phyloP scores from a whole-genome alignment of 2,797 vertebrate species.

The Mormyrus proboscirostris region DNA sequence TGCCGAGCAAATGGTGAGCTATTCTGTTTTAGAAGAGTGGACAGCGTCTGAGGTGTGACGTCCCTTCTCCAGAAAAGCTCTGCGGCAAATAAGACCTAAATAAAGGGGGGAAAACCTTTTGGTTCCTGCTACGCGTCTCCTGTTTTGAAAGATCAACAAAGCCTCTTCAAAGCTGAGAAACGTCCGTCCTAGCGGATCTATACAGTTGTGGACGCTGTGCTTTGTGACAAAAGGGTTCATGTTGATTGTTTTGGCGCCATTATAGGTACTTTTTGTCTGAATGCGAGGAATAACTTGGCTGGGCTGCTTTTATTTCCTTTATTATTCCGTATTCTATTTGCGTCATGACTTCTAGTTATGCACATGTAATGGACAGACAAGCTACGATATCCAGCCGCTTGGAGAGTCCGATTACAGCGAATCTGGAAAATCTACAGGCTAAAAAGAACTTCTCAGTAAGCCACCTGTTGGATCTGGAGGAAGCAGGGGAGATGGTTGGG shows the following conservation, averaged over 20 bases:
- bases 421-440: constrained; percentile 87
- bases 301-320: constrained; percentile 26
- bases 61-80: constrained; percentile 9
- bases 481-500: constrained; percentile 86
- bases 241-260: constrained; percentile 40
- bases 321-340: constrained; percentile 38
- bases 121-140: neutral
- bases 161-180: neutral
- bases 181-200: constrained; percentile 43
- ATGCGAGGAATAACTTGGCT: constrained; percentile 43
- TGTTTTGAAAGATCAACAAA: constrained; percentile 20
- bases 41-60: constrained; percentile 42
- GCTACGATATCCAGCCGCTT: constrained; percentile 77
- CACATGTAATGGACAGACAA: constrained; percentile 89
- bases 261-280: constrained; percentile 43
- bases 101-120: constrained; percentile 29
- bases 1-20: constrained; percentile 20
- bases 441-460: constrained; percentile 99
- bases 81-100: constrained; percentile 9
- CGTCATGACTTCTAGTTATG: constrained; percentile 94
- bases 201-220: constrained; percentile 32
- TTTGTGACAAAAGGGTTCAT: constrained; percentile 33
- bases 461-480: constrained; percentile 97
- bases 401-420: constrained; percentile 78
- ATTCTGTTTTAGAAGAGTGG: constrained; percentile 46